Evolutionary conservation across 2,888 invertebrate genomes (phyloP).

Genomic region (Phoenoteleia sp.): DNA sequence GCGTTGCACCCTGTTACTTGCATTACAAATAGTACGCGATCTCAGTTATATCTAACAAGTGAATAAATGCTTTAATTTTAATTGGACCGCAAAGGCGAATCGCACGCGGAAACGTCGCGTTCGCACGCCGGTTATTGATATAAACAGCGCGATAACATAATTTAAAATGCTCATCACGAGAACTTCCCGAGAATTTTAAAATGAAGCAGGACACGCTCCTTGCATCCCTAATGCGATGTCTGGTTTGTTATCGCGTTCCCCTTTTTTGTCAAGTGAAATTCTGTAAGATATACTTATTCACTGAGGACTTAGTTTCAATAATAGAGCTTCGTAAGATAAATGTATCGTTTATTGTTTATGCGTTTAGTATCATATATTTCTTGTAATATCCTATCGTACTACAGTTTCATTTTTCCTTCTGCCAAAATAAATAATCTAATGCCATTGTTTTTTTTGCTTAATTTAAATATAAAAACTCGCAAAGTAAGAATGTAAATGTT

Average conservation of each 20-base stretch:
- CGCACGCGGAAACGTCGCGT: constrained; percentile 14
- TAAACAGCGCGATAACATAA: constrained; percentile 44
- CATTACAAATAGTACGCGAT: constrained; percentile 39
- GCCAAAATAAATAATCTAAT: too few species aligned
- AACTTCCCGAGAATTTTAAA: constrained; percentile 49
- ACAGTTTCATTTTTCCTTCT: too few species aligned
- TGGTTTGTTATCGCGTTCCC: constrained; percentile 49
- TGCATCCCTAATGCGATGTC: constrained; percentile 45
- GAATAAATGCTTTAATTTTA: constrained; percentile 60
- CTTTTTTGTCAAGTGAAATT: constrained; percentile 1
- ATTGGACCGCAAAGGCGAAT: constrained; percentile 46
- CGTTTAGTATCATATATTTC: too few species aligned
- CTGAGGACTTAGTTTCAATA: constrained; percentile 28
- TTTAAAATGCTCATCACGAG: constrained; percentile 62
- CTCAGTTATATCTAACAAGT: constrained; percentile 14
- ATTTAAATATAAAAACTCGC: too few species aligned
- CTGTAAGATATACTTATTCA: constrained; percentile 40
- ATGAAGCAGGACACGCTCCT: constrained; percentile 38
- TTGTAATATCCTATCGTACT: too few species aligned
- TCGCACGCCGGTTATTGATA: constrained; percentile 39
- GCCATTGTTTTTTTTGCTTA: too few species aligned
- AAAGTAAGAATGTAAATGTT: too few species aligned
- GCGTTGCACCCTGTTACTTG: constrained; percentile 13
- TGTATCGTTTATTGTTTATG: too few species aligned
- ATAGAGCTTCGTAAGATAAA: neutral